Evolutionary conservation across 2,113 vertebrate genomes (phyloP).

Genomic region (Tetrax tetrax): DNA sequence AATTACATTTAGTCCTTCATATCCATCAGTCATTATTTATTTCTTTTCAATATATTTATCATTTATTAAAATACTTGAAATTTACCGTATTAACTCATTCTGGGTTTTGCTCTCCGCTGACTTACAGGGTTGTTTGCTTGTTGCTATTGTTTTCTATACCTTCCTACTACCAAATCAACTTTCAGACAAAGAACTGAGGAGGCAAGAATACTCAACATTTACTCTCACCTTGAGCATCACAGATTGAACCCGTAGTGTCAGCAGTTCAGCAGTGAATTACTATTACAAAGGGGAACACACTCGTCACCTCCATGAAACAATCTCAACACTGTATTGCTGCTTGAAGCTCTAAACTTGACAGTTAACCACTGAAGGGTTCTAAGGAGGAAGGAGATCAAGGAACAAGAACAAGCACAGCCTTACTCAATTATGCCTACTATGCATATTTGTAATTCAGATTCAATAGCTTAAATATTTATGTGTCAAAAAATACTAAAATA

Average conservation of each 20-base stretch:
- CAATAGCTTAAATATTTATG: not conserved
- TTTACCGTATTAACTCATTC: not conserved
- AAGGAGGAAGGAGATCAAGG: not conserved
- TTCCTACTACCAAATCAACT: not conserved
- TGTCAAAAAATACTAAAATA: not conserved
- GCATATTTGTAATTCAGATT: not conserved
- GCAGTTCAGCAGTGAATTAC: not conserved
- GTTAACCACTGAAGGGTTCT: not conserved
- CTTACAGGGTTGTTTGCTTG: not conserved
- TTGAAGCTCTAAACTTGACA: not conserved
- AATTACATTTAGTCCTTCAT: not conserved
- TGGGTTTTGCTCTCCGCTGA: not conserved
- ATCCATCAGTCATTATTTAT: not conserved
- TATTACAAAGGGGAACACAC: not conserved
- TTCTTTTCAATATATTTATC: not conserved
- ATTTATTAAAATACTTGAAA: not conserved
- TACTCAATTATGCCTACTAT: not conserved
- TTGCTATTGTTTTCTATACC: not conserved
- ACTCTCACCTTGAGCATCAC: not conserved
- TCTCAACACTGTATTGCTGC: not conserved
- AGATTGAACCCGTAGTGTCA: not conserved
- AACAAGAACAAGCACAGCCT: not conserved
- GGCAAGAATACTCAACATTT: not conserved
- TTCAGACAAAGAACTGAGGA: not conserved
- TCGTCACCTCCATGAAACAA: not conserved